Evolutionary conservation across 30 jellyfish, hydroid and myxozoan species (phyloP).

Genomic region (Hydra vulgaris): DNA sequence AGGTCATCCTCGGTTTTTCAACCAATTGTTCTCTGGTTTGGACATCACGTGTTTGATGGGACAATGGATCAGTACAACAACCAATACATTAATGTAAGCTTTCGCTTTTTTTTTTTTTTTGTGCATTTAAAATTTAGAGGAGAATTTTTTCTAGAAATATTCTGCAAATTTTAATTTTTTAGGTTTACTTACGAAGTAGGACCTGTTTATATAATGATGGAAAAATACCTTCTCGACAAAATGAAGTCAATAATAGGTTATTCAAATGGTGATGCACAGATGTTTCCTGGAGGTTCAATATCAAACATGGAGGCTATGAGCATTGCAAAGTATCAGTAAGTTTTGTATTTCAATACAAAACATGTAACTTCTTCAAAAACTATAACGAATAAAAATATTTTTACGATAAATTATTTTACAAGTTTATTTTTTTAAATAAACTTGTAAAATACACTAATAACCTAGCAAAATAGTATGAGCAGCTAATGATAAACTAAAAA

Average conservation of each 20-base stretch:
- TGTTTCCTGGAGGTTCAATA: constrained; percentile 92
- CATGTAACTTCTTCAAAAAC: too few species aligned
- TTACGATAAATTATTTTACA: too few species aligned
- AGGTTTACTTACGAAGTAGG: constrained; percentile 87
- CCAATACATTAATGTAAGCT: constrained; percentile 70
- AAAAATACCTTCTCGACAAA: constrained; percentile 41
- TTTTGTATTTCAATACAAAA: too few species aligned
- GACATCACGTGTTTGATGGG: constrained; percentile 87
- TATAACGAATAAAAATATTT: too few species aligned
- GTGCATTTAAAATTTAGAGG: too few species aligned
- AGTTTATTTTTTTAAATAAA: too few species aligned
- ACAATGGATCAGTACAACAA: constrained; percentile 62
- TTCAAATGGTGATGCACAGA: constrained; percentile 60
- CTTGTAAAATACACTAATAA: too few species aligned
- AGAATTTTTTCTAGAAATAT: too few species aligned
- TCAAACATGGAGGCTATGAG: constrained; percentile 91
- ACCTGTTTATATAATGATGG: constrained; percentile 77
- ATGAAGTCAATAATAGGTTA: constrained; percentile 62
- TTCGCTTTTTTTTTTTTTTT: not conserved
- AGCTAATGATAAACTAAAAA: too few species aligned
- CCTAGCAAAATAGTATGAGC: too few species aligned
- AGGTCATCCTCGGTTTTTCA: constrained; percentile 83
- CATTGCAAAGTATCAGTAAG: constrained; percentile 81
- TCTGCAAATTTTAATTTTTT: too few species aligned
- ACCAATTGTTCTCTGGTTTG: constrained; percentile 75